Percentiles rank a stretch among this genome's conserved stretches.
Evolutionary conservation across 2,113 vertebrate genomes (phyloP).

Genomic region (Excalfactoria chinensis): DNA sequence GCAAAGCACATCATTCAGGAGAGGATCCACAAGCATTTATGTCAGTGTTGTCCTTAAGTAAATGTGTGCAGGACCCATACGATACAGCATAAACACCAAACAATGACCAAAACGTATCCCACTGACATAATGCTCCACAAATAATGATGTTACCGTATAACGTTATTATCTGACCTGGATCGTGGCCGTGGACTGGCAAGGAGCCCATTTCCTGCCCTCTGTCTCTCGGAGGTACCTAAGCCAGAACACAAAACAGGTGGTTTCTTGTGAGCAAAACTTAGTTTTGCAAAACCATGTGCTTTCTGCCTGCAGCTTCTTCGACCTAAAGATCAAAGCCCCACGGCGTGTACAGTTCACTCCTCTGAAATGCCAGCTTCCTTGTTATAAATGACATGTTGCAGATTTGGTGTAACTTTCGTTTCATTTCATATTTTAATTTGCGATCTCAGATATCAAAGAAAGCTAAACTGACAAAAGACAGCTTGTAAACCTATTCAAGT

Average conservation of each 20-base stretch:
- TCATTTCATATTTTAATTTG: neutral
- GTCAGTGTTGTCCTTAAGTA: neutral
- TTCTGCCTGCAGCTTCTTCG: neutral
- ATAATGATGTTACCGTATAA: neutral
- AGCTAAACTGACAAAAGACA: slow-evolving; percentile 50
- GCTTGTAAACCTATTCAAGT: slow-evolving; percentile 21
- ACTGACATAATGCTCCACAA: neutral
- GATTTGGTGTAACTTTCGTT: slow-evolving; percentile 11
- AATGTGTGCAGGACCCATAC: neutral
- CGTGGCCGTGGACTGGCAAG: neutral
- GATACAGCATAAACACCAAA: neutral
- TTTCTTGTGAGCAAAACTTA: neutral
- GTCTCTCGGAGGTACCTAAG: neutral
- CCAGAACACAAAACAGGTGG: neutral
- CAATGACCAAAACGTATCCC: rapidly evolving
- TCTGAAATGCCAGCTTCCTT: neutral
- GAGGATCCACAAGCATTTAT: neutral
- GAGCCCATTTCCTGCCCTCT: neutral
- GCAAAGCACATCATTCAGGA: slow-evolving; percentile 21
- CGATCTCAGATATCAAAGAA: slow-evolving; percentile 36
- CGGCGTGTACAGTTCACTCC: neutral
- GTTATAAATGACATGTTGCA: neutral
- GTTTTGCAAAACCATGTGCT: neutral
- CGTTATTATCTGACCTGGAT: neutral
- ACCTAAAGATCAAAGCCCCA: slow-evolving; percentile 38